Evolutionary conservation across 2,113 vertebrate genomes (phyloP).

Genomic region (Porphyrio hochstetteri): DNA sequence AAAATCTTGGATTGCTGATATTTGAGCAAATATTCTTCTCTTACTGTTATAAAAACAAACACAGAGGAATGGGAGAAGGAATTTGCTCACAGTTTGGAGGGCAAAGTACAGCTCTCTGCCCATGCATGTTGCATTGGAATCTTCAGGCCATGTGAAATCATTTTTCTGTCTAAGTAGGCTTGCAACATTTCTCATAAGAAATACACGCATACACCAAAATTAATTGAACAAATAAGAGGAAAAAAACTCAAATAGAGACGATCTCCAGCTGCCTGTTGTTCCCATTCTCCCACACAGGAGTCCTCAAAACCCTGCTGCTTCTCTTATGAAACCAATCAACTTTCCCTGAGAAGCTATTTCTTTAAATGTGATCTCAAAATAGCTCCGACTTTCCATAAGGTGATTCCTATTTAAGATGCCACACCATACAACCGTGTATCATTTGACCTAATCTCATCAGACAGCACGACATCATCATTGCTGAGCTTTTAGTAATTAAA

Average conservation of each 20-base stretch:
- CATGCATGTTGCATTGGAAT: neutral
- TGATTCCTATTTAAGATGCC: slow-evolving; percentile 43
- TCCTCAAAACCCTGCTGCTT: slow-evolving; percentile 59
- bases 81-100: neutral
- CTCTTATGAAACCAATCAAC: slow-evolving; percentile 61
- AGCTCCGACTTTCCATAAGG: neutral
- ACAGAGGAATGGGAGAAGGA: neutral
- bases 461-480: slow-evolving; percentile 26
- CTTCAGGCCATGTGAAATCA: neutral
- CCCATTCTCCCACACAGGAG: slow-evolving; percentile 14
- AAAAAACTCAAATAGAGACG: neutral
- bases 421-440: neutral
- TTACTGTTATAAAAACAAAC: neutral
- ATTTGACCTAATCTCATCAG: slow-evolving; percentile 62
- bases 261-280: slow-evolving; percentile 26
- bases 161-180: neutral
- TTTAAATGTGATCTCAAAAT: slow-evolving; percentile 33
- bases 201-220: neutral
- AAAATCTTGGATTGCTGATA: neutral
- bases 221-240: neutral
- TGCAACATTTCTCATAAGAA: neutral
- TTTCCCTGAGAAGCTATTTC: slow-evolving; percentile 59
- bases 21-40: neutral
- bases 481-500: slow-evolving; percentile 43
- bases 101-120: slow-evolving; percentile 5